These are phyloP conservation scores for Condylura cristata DNA, from an alignment of 2,113 vertebrate genomes.

Conservation along the genomic window DNA sequence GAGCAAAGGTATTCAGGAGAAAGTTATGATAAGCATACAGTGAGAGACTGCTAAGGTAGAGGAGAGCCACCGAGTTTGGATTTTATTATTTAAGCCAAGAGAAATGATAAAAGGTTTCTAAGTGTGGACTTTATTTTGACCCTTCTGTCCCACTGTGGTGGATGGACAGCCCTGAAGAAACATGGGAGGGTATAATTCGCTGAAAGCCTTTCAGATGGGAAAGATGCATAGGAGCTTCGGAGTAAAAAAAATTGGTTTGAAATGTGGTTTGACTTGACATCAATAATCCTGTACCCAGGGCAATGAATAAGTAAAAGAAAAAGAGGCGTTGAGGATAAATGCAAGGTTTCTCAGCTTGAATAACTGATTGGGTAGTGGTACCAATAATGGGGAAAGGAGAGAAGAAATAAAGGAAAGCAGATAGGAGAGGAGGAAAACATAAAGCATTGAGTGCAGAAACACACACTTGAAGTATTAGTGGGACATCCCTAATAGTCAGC, in stretches of 20 bases:
- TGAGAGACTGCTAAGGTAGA: background rate
- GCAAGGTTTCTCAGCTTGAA: background rate
- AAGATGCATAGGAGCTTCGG: background rate
- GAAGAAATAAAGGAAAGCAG: background rate
- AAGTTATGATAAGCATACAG: background rate
- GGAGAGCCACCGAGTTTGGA: background rate
- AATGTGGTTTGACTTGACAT: background rate
- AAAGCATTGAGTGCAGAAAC: background rate
- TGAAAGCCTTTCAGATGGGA: background rate
- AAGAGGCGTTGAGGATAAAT: background rate
- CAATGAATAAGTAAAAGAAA: background rate
- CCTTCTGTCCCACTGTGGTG: background rate
- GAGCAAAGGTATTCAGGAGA: background rate
- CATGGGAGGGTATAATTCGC: background rate
- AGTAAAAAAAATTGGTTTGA: background rate
- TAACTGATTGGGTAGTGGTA: background rate
- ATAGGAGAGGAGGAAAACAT: background rate
- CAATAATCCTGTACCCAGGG: background rate
- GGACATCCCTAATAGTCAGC: background rate
- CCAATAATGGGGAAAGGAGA: background rate
- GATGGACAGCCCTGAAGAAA: background rate
- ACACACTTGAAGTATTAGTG: background rate
- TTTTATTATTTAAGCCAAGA: background rate
- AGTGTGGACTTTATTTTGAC: background rate
- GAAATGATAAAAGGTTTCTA: background rate